Evolutionary conservation across 2,888 invertebrate species (phyloP).

Genomic region (Zygothrica quintamaculata): DNA sequence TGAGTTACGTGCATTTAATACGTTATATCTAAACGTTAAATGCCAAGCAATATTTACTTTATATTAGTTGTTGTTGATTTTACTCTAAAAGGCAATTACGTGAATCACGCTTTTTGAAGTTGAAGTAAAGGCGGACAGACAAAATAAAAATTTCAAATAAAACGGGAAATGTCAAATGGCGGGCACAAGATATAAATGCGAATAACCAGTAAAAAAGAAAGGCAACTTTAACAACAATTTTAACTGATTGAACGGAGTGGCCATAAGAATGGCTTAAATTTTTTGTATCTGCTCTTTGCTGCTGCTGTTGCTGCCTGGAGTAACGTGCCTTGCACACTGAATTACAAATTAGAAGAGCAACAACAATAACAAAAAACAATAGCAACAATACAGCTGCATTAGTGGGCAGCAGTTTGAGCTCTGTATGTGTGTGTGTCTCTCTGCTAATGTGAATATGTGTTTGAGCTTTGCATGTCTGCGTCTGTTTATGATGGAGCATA

Average conservation of each 20-base stretch:
- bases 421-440: constrained; percentile 6
- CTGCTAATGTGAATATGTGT: neutral
- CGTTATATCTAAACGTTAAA: constrained; percentile 26
- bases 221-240: constrained; percentile 21
- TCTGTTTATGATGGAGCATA: constrained; percentile 37
- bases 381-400: constrained; percentile 41
- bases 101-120: constrained; percentile 39
- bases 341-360: constrained; percentile 41
- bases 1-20: constrained; percentile 37
- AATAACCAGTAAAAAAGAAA: constrained; percentile 33
- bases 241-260: constrained; percentile 1
- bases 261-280: constrained; percentile 50
- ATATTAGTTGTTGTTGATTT: constrained; percentile 10
- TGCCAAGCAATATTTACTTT: neutral
- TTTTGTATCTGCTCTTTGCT: constrained; percentile 41
- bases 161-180: constrained; percentile 60
- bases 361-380: constrained; percentile 25
- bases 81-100: constrained; percentile 42
- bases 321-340: constrained; percentile 52
- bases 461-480: constrained; percentile 12
- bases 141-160: constrained; percentile 7
- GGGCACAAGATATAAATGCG: constrained; percentile 21
- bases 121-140: too few species aligned
- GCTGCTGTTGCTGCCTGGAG: constrained; percentile 26
- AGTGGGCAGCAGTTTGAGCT: constrained; percentile 50